Evolutionary conservation across 2,113 vertebrate species (phyloP), one percentile per base, ranked within the genome.

Genomic region (Procavia capensis): DNA sequence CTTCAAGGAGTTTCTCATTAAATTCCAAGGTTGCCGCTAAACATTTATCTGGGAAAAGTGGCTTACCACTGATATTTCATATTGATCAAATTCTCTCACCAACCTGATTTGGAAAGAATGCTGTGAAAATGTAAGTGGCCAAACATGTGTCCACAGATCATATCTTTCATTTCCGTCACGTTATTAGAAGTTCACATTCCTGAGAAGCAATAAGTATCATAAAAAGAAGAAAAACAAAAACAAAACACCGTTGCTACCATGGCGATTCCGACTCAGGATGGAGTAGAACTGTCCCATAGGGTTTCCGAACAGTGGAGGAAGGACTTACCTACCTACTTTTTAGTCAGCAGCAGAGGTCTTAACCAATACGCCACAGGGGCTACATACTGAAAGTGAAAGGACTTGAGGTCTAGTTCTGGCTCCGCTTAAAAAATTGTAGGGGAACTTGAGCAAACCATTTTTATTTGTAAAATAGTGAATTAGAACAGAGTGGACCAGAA

Each of bases 381-480:
- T 59, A 20, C 22, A 22, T 22, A 59, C 6, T 59, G 57, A 74
- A 72, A 90, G n/a, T 25, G 82, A 85, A 94, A 79, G 14, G 36
- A 85, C 47, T 20, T 68, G 34, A 17, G 41, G 74, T 90, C 68
- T 83, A 45, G 47, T 90, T 78, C 36, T 39, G 47, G 79, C 31
- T 70, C 20, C 34, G 50, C 70, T 31, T 74, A 74, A 75, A 50
- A 83, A 64, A 54, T 50, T 24, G 31, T 57, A 78, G 45, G 75
- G 50, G 45, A 24, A 84, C 10, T 70, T 39, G 66, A 41, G 25
- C 20, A 90, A 85, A 87, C 85, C 45, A 74, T 47, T 89, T 54
- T 95, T 27, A 68, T 84, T 94, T 94, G 61, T 85, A 85, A 96
- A 96, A 94, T 61, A 61, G 31, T 50, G 61, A 54, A 39, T 82